Conservation (phyloP, 2,797 vertebrate species). For the Hoplostethus mediterraneus region DNA sequence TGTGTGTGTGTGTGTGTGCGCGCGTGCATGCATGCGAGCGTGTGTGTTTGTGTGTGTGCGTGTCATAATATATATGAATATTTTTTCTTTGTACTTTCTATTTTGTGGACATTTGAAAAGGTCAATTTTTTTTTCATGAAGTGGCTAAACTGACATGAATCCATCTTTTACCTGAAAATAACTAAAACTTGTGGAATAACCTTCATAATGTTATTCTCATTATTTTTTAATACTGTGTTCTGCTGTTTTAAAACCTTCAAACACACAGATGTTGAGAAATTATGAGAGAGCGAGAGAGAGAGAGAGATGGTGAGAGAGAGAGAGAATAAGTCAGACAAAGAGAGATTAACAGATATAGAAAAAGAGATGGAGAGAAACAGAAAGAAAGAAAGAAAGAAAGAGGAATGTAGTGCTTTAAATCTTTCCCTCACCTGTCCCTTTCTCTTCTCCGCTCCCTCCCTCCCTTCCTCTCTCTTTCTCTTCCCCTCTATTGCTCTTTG, state of each 20-base stretch:
- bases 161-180: conserved; percentile 4
- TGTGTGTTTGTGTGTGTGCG: conserved; percentile 4
- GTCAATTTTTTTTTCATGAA: conserved; percentile 30
- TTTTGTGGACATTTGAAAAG: conserved; percentile 46
- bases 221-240: neutral
- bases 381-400: conserved; percentile 42
- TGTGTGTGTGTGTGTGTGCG: conserved; percentile 36
- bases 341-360: conserved; percentile 7
- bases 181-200: neutral
- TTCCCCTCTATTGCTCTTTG: conserved; percentile 28
- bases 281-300: neutral
- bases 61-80: conserved; percentile 45
- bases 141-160: conserved; percentile 1
- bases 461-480: conserved; percentile 45
- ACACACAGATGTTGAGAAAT: too few relatives aligned
- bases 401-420: conserved; percentile 77
- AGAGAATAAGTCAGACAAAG: conserved; percentile 4
- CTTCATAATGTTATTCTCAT: neutral
- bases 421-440: conserved; percentile 77
- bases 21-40: neutral
- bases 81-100: conserved; percentile 59
- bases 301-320: too few relatives aligned
- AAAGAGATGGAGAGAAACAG: conserved; percentile 15
- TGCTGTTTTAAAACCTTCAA: neutral
- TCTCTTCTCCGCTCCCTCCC: conserved; percentile 64